Evolutionary conservation across 2,888 invertebrate genomes (phyloP), one percentile per base, ranked within the genome.

Genomic region (Drosophila meridionalis): DNA sequence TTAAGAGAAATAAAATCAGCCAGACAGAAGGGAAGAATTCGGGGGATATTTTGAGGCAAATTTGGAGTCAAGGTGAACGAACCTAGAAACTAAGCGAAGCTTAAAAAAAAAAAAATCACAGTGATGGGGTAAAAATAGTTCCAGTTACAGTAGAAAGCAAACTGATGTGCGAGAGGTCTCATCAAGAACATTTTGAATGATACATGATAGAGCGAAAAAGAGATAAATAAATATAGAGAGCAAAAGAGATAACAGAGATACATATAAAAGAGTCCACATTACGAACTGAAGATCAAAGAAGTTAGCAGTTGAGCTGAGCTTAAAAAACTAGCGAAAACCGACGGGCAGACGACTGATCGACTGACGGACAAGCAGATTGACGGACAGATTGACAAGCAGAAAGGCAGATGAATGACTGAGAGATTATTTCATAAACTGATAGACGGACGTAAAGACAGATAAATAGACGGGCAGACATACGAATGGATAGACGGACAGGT

Each of bases 81-180:
- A 1, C 11, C 34, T 34, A 34, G 52, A 52, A 34, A 52, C 34
- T 36, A 20, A 52, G 52, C 34, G 8, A 34, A 57, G 62, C 62
- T 70, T 47, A 65, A 57, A 73, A 52, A 34, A 73, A 52, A 34
- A 34, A 34, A 34, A 8, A 40, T 14, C 5, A 20, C 34, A n/a
- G 20, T 53, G 34, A 20, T 20, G 4, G 8, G 32, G 4, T 4
- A 2, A 30, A 48, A 3, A 14, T 2, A 30, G 28, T 48, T 48
- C 6, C 6, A 47, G 14, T 48, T 47, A 5, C 14, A 48, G 30
- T 30, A 4, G 11, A 26, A 11, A 9, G 26, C 7, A 26, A 45
- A 7, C 28, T 28, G 47, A 47, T 34, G 28, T 1, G 6, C 28
- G 1, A 28, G 28, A 30, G 14, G 20, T 20, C 5, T n/a, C 32